A percentile compares a stretch with the other conserved stretches of the same genome.
Evolutionary conservation across 1,140 invertebrate species (phyloP).

Genomic region (Kradibia gibbosae): DNA sequence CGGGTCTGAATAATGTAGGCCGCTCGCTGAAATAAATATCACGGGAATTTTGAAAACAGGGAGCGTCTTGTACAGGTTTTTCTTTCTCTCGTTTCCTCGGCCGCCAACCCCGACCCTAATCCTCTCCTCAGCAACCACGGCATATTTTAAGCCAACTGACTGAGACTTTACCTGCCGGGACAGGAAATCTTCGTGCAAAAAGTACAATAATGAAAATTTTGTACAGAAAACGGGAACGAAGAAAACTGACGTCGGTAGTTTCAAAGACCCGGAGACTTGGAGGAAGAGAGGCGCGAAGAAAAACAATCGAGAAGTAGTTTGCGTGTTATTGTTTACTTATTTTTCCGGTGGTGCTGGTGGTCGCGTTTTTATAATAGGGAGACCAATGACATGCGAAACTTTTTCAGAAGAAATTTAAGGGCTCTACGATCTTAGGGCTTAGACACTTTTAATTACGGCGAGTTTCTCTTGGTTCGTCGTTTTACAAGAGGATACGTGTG

Average conservation of each 20-base stretch:
- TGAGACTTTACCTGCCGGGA: background rate
- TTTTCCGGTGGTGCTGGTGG: background rate
- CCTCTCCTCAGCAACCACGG: too few relatives aligned
- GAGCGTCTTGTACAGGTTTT: background rate
- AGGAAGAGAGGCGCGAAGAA: background rate
- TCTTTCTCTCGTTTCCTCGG: constrained; percentile 30
- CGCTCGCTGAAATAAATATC: constrained; percentile 48
- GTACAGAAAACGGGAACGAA: background rate
- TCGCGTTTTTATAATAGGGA: constrained; percentile 25
- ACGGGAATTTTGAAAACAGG: constrained; percentile 47
- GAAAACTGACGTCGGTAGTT: background rate
- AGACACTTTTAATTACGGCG: constrained; percentile 35
- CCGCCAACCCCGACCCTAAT: too few relatives aligned
- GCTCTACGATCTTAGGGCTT: background rate
- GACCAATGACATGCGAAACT: background rate
- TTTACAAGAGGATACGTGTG: too few relatives aligned
- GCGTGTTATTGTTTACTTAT: constrained; percentile 39
- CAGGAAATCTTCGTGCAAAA: background rate
- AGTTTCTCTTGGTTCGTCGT: background rate
- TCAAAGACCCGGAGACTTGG: background rate
- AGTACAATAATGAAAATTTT: background rate
- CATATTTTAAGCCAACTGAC: constrained; percentile 31
- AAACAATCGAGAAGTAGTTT: background rate
- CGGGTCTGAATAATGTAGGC: constrained; percentile 40
- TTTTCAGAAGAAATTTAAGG: constrained; percentile 25